Base-by-base conservation (phyloP, 2,113 vertebrate species). In the Poecile atricapillus region DNA sequence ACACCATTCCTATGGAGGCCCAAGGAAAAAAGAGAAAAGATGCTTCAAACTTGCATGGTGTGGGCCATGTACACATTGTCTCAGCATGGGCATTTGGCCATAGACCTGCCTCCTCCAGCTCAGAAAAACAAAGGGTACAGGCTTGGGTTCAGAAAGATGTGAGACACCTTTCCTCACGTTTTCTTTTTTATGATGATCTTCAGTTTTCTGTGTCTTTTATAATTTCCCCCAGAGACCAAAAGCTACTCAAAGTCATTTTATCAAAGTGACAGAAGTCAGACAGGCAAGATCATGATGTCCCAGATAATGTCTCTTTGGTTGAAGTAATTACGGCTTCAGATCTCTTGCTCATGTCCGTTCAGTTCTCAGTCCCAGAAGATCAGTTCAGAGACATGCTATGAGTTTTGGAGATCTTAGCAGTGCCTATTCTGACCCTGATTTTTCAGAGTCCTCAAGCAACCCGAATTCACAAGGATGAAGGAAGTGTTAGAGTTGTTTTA, bases 241-340 rank as follows among this genome's bases (percentile, higher is more conserved):
- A 93, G 80, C 83, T 64, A 89, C 86, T 95, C 83, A 92, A 90
- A 96, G 90, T 94, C 37, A 92, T 96, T 97, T 92, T 94, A 76
- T 94, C 83, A 81, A 90, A 90, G 59, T 95, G 89, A 92, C 89
- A 92, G 64, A 81, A 95, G 68, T 90, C 95, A 97, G 88, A 56
- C 79, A 93, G 76, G 86, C 50, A 70, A 95, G 94, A 93, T 95
- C 89, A 71, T 31, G 64, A 56, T 96, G 95, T 92, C 93, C 86
- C 86, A 97, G 83, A 93, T 94, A 95, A 92, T 67, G 50, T 89
- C 35, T 93, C 59, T 82, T 90, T 52, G 35, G 59, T 25, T 90
- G 87, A 96, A 59, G 87, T 90, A 95, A 95, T 96, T 97, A 90
- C 23, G 82, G 87, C 68, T 95, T 91, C 78, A 94, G 47, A 88